These are phyloP conservation scores for Proisotoma minuta DNA, from an alignment of 2,888 invertebrate genomes.

Conservation along the genomic window DNA sequence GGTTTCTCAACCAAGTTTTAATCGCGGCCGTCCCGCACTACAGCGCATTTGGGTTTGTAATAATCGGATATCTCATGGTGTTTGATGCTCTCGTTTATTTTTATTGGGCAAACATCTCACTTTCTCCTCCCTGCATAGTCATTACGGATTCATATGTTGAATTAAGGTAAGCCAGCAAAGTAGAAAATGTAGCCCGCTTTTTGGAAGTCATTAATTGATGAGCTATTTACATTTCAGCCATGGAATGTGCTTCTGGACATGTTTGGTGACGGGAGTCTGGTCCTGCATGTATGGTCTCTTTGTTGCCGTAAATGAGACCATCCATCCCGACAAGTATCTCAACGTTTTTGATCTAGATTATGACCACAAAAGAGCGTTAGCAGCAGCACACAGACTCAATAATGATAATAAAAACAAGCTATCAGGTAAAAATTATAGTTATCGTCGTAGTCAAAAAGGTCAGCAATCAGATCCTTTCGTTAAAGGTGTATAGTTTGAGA, in stretches of 20 bases:
- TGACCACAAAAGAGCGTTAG: slow-evolving; percentile 44
- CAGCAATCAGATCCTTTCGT: background rate
- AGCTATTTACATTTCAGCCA: slow-evolving; percentile 30
- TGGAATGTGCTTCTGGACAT: slow-evolving; percentile 44
- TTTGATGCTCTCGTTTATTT: slow-evolving; percentile 39
- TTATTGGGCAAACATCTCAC: slow-evolving; percentile 39
- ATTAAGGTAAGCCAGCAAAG: slow-evolving; percentile 32
- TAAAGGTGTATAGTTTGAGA: background rate
- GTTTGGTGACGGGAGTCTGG: slow-evolving; percentile 40
- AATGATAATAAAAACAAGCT: background rate
- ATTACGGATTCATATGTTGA: slow-evolving; percentile 41
- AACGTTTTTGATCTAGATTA: slow-evolving; percentile 46
- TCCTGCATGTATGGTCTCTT: slow-evolving; percentile 42
- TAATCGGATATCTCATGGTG: slow-evolving; percentile 39
- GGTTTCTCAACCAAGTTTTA: slow-evolving; percentile 33
- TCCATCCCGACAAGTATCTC: slow-evolving; percentile 44
- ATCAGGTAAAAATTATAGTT: background rate
- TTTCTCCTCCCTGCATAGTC: slow-evolving; percentile 40
- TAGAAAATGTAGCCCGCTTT: background rate
- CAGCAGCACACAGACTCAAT: slow-evolving; percentile 40
- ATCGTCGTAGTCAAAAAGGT: background rate
- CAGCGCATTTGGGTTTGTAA: slow-evolving; percentile 42
- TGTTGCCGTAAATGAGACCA: slow-evolving; percentile 39
- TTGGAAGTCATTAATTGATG: background rate
- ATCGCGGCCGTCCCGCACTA: slow-evolving; percentile 45